Evolutionary conservation across 2,888 invertebrate species (phyloP), one percentile per base, ranked within the genome.

Genomic region (Pristionchus arcanus): DNA sequence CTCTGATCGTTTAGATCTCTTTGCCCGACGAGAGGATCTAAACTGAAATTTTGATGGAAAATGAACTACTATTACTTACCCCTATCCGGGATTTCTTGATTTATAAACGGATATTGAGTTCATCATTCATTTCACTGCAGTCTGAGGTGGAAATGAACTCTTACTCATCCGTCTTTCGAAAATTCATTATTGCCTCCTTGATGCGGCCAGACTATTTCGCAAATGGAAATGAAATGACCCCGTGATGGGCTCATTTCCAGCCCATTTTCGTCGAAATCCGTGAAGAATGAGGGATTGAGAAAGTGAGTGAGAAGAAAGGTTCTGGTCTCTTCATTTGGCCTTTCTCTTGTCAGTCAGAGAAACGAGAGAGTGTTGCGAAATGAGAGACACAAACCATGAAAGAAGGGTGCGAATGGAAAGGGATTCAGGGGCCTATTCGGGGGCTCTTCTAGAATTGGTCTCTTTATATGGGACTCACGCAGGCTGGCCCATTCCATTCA

Each of bases 401-500:
- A n/a, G 53, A 55, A n/a, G 31, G 53, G 55, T 21, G 16, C 2
- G n/a, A 81, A 31, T 5, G 34, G 49, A 31, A n/a, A n/a, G 28
- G 53, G 83, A 83, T 49, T 53, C 53, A 53, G 83, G 83, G 81
- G 49, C 74, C 74, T 21, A 42, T 74, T 74, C 37, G 42, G 31
- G 31, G 16, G 25, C 77, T 42, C 42, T 49, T 0, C 11, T 9
- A 3, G 81, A 81, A 81, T 81, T 81, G 81, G 81, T 81, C 53
- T 42, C 81, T 81, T 49, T 53, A 81, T 81, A 28, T 5, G 81
- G 42, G 42, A 9, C 42, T 9, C 13, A 21, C 25, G 21, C 53
- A 81, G 81, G 28, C 21, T 16, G 37, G 28, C 71, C 71, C 49
- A 81, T 81, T 81, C 81, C 81, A 81, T 81, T 81, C 81, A 81